Evolutionary conservation across 2,888 invertebrate species (phyloP).

Genomic region (Stenichneumon culpator): DNA sequence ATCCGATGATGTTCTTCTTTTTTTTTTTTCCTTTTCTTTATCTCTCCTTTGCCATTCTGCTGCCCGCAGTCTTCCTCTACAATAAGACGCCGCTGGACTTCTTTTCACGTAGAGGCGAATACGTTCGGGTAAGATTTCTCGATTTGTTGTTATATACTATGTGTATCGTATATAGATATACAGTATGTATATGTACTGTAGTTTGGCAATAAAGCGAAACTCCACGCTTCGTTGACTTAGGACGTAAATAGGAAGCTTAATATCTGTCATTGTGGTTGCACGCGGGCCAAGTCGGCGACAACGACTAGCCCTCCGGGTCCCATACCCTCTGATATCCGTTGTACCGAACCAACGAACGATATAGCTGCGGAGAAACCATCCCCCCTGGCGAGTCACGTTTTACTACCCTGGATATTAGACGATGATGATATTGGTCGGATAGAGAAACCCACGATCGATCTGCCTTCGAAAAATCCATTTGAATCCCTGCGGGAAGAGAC

Average conservation of each 20-base stretch:
- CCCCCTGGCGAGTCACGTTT: slow-evolving; percentile 44
- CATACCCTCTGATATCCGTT: slow-evolving; percentile 59
- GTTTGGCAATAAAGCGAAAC: slow-evolving; percentile 80
- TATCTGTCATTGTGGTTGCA: slow-evolving; percentile 81
- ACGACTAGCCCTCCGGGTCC: slow-evolving; percentile 57
- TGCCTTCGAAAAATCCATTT: background rate
- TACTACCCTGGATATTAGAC: slow-evolving; percentile 3
- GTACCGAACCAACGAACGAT: slow-evolving; percentile 24
- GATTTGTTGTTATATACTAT: slow-evolving; percentile 11
- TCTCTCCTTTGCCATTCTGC: slow-evolving; percentile 3
- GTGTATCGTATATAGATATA: slow-evolving; percentile 12
- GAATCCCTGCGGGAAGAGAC: background rate
- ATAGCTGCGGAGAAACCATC: slow-evolving; percentile 36
- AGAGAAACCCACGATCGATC: background rate
- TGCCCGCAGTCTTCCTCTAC: slow-evolving; percentile 7
- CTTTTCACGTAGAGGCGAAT: slow-evolving; percentile 2
- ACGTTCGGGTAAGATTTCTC: slow-evolving; percentile 26
- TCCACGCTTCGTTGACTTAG: slow-evolving; percentile 81
- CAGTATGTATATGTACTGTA: slow-evolving; percentile 10
- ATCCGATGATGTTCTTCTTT: slow-evolving; percentile 24
- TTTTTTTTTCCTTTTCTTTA: slow-evolving; percentile 34
- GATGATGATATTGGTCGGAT: slow-evolving; percentile 11
- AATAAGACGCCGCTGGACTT: slow-evolving; percentile 13
- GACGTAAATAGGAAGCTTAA: slow-evolving; percentile 82
- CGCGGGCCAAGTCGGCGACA: slow-evolving; percentile 64